phyloP scores from a whole-genome alignment of 2,113 vertebrate species.

The Gasterosteus aculeatus region DNA sequence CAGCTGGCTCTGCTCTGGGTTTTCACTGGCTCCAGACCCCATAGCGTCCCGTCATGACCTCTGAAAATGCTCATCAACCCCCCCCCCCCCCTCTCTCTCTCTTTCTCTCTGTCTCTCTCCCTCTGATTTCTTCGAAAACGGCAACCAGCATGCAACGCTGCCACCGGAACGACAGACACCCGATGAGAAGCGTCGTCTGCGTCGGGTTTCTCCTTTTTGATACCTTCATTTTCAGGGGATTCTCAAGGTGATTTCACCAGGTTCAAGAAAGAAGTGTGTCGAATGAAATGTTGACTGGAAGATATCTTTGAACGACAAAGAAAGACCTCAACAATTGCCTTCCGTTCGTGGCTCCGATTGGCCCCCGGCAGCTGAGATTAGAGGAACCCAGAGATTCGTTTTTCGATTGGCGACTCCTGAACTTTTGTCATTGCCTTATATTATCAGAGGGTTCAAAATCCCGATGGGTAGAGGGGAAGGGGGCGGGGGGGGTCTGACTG shows the following conservation, averaged over 20 bases:
- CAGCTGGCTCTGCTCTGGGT: slow-evolving; percentile 91
- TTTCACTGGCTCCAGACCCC: slow-evolving; percentile 83
- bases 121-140: slow-evolving; percentile 32
- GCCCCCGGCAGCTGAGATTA: slow-evolving; percentile 48
- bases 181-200: neutral
- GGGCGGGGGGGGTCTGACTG: slow-evolving; percentile 20
- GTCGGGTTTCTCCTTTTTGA: slow-evolving; percentile 27
- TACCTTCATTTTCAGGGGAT: slow-evolving; percentile 41
- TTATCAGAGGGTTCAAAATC: slow-evolving; percentile 78
- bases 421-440: slow-evolving; percentile 70
- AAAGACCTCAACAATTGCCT: slow-evolving; percentile 20
- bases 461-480: slow-evolving; percentile 12
- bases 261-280: neutral
- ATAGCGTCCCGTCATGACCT: slow-evolving; percentile 86
- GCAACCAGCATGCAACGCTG: slow-evolving; percentile 66
- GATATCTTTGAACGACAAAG: slow-evolving; percentile 39
- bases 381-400: slow-evolving; percentile 46
- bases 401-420: slow-evolving; percentile 49
- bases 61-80: slow-evolving; percentile 16
- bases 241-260: slow-evolving; percentile 27
- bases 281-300: slow-evolving; percentile 29
- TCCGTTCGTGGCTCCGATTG: slow-evolving; percentile 1
- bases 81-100: neutral
- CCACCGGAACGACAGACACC: slow-evolving; percentile 44
- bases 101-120: neutral